Evolutionary conservation across 2,888 invertebrate species (phyloP).

Genomic region (Catocala sponsa): DNA sequence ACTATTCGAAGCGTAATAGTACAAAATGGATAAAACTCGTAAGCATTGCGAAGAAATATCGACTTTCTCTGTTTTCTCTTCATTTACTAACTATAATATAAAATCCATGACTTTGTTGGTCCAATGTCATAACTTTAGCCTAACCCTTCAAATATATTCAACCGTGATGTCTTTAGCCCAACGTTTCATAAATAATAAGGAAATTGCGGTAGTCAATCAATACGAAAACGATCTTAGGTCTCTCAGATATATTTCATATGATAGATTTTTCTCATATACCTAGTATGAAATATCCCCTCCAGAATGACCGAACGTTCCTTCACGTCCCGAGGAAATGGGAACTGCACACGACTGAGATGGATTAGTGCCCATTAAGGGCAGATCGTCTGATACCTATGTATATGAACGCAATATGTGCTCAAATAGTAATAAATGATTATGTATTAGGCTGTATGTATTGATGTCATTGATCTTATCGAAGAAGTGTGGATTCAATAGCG

Average conservation of each 20-base stretch:
- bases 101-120: too few relatives aligned
- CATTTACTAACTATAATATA: too few relatives aligned
- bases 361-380: constrained; percentile 64
- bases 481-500: not conserved
- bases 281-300: constrained; percentile 44
- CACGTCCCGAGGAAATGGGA: constrained; percentile 53
- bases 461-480: constrained; percentile 9
- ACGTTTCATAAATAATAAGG: too few relatives aligned
- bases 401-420: constrained; percentile 45
- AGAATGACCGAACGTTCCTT: constrained; percentile 54
- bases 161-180: too few relatives aligned
- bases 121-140: too few relatives aligned
- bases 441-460: constrained; percentile 33
- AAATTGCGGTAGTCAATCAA: not conserved
- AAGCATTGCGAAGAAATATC: too few relatives aligned
- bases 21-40: too few relatives aligned
- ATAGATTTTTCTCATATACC: constrained; percentile 35
- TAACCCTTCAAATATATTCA: too few relatives aligned
- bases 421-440: constrained; percentile 47
- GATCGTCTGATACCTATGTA: constrained; percentile 41
- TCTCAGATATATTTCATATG: constrained; percentile 31
- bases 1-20: too few relatives aligned
- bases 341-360: constrained; percentile 67
- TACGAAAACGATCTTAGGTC: not conserved
- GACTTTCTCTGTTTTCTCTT: too few relatives aligned